phyloP scores from a whole-genome alignment of 1,140 invertebrate genomes.

The Caerostris darwini region DNA sequence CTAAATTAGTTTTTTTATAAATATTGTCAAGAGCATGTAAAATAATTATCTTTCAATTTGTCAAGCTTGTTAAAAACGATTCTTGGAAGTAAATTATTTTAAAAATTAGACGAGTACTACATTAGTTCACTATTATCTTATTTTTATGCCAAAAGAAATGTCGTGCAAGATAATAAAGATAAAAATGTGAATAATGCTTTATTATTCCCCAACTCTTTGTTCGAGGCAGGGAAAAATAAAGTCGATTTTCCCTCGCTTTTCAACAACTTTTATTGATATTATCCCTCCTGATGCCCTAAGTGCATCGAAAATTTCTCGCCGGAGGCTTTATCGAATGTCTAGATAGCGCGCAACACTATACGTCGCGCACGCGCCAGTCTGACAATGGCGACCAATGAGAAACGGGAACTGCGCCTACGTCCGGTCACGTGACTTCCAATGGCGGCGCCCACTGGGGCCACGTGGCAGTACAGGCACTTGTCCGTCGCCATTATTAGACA shows the following conservation, averaged over 20 bases:
- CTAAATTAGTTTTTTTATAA: no score
- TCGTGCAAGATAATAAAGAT: no score
- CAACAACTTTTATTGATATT: conserved; percentile 29
- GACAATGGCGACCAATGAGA: conserved; percentile 62
- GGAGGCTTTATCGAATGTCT: conserved; percentile 4
- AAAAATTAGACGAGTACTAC: no score
- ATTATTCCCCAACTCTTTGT: neutral
- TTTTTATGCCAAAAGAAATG: no score
- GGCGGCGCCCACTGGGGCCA: conserved; percentile 61
- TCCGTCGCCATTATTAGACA: conserved; percentile 70
- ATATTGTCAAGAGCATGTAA: no score
- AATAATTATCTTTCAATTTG: no score
- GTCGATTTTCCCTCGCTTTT: neutral
- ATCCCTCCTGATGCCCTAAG: neutral
- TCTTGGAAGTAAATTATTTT: no score
- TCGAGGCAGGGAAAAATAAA: neutral
- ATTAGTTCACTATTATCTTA: no score
- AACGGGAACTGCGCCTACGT: conserved; percentile 59
- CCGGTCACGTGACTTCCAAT: conserved; percentile 67
- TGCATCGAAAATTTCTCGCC: conserved; percentile 44
- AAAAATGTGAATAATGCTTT: neutral
- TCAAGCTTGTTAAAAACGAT: no score
- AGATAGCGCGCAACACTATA: conserved; percentile 13
- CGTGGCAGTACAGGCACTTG: conserved; percentile 70
- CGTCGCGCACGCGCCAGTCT: conserved; percentile 14